phyloP scores from a whole-genome alignment of 2,113 vertebrate species.

The Hystrix cristata region DNA sequence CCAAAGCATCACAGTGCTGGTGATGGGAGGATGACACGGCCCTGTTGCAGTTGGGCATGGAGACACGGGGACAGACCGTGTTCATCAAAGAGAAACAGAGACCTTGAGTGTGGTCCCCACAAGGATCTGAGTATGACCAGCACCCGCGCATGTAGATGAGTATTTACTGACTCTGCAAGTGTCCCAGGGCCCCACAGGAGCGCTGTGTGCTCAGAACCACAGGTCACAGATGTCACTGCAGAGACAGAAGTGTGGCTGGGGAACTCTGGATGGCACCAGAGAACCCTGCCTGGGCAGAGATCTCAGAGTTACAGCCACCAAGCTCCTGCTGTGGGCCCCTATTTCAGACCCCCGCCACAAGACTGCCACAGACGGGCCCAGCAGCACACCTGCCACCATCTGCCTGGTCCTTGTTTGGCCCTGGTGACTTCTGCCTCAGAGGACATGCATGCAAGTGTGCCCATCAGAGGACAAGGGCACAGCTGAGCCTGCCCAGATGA shows the following conservation, averaged over 20 bases:
- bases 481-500: neutral
- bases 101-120: neutral
- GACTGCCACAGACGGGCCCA: neutral
- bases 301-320: neutral
- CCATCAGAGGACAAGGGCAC: neutral
- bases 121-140: neutral
- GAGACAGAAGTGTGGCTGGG: neutral
- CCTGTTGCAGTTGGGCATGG: neutral
- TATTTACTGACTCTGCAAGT: neutral
- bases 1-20: too few species aligned
- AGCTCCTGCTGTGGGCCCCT: neutral
- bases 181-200: neutral
- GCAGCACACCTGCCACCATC: neutral
- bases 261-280: neutral
- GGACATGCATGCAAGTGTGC: neutral
- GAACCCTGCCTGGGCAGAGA: neutral
- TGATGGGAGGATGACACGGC: rapidly evolving
- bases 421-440: neutral
- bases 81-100: neutral
- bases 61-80: neutral
- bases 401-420: neutral
- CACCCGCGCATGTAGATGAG: neutral
- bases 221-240: neutral
- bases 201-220: neutral
- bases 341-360: neutral